Percentiles rank a stretch among this genome's conserved stretches.
These are phyloP conservation scores for Euzophera pinguis DNA, from an alignment of 2,888 invertebrate species.

Conservation along the genomic window DNA sequence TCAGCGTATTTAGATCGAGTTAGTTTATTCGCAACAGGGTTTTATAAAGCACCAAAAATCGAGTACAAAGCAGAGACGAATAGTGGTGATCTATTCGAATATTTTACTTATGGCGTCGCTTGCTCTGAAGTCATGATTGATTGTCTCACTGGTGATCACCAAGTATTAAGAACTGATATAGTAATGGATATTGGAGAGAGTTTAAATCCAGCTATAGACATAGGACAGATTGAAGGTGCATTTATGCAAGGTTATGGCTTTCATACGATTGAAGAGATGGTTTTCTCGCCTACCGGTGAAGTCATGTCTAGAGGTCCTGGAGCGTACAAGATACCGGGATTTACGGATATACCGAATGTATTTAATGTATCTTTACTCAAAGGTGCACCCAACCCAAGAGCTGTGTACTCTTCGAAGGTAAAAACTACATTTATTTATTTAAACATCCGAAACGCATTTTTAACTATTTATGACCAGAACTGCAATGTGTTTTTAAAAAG, in stretches of 20 bases:
- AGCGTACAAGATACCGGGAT: constrained; percentile 91
- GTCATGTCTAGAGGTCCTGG: constrained; percentile 89
- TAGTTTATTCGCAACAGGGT: constrained; percentile 86
- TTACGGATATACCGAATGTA: constrained; percentile 89
- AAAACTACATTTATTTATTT: neutral
- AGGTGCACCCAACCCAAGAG: constrained; percentile 88
- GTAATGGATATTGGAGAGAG: constrained; percentile 95
- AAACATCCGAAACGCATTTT: neutral
- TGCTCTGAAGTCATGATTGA: constrained; percentile 93
- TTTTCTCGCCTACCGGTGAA: constrained; percentile 86
- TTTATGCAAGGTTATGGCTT: constrained; percentile 93
- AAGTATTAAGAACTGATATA: constrained; percentile 89
- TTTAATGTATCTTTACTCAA: constrained; percentile 92
- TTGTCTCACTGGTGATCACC: constrained; percentile 92
- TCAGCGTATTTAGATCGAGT: constrained; percentile 85
- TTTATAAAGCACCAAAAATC: constrained; percentile 84
- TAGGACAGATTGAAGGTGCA: constrained; percentile 94
- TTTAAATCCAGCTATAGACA: constrained; percentile 93
- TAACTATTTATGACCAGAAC: too few species aligned
- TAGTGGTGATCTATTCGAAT: constrained; percentile 84
- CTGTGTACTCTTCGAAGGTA: constrained; percentile 94
- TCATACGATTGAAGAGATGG: constrained; percentile 89
- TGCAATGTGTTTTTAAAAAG: too few species aligned
- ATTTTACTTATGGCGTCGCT: constrained; percentile 89
- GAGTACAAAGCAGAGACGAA: constrained; percentile 82